These are phyloP conservation scores for Megalops cyprinoides DNA, from an alignment of 2,797 vertebrate genomes.

Conservation along the genomic window DNA sequence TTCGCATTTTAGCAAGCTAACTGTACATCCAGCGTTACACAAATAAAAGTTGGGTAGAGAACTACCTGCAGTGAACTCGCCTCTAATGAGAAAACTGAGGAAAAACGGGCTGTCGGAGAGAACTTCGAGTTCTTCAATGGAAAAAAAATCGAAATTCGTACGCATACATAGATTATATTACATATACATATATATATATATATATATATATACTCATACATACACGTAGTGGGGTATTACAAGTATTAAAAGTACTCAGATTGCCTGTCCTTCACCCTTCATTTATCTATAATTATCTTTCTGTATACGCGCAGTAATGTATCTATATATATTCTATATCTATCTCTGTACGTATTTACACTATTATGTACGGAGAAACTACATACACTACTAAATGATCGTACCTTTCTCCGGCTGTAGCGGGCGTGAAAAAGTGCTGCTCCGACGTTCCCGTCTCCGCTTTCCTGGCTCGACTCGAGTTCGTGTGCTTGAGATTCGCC, in stretches of 20 bases:
- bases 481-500: conserved; percentile 21
- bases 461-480: conserved; percentile 13
- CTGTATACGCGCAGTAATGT: background rate
- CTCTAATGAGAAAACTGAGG: background rate
- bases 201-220: no score
- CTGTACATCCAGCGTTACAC: no score
- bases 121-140: background rate
- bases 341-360: no score
- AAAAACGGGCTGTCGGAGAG: background rate
- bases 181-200: no score
- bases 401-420: conserved; percentile 14
- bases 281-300: background rate
- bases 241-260: background rate
- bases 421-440: conserved; percentile 13
- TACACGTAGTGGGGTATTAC: background rate
- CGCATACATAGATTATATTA: no score
- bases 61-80: background rate
- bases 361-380: no score
- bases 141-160: background rate
- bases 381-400: background rate
- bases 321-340: background rate
- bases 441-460: background rate
- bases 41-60: background rate
- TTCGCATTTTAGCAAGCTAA: no score
- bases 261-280: background rate